Percentiles rank a stretch among this genome's conserved stretches.
These are phyloP conservation scores for Achatina immaculata DNA, from an alignment of 1,140 invertebrate genomes.

Conservation along the genomic window DNA sequence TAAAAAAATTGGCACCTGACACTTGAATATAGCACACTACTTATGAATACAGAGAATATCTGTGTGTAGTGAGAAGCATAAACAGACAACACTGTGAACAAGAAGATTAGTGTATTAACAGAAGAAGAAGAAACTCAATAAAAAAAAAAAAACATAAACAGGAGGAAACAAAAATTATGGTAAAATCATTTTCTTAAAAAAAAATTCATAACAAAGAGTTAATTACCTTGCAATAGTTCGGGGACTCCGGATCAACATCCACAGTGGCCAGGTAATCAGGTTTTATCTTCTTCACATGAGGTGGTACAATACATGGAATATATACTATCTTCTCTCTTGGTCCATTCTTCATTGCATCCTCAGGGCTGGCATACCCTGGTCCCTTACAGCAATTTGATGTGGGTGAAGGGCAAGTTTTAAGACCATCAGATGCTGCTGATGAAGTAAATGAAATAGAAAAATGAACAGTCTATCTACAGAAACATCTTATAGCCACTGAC, in stretches of 20 bases:
- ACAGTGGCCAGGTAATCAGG: constrained; percentile 91
- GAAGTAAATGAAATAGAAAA: not conserved
- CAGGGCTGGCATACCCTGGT: constrained; percentile 74
- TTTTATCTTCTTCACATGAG: constrained; percentile 45
- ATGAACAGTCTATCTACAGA: too few relatives aligned
- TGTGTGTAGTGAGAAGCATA: not conserved
- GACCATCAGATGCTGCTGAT: constrained; percentile 33
- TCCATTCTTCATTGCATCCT: constrained; percentile 84
- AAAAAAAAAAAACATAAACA: too few relatives aligned
- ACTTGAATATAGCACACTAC: too few relatives aligned
- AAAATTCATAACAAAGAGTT: not conserved
- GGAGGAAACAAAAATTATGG: too few relatives aligned
- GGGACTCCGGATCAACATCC: constrained; percentile 89
- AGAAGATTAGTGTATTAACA: not conserved
- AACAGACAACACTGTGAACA: not conserved
- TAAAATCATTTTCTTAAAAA: not conserved
- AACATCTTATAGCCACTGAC: too few relatives aligned
- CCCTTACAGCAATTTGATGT: constrained; percentile 51
- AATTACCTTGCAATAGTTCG: constrained; percentile 86
- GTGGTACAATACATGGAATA: constrained; percentile 78
- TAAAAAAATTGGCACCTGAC: too few relatives aligned
- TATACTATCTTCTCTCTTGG: constrained; percentile 88
- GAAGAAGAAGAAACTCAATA: too few relatives aligned
- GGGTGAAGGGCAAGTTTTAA: constrained; percentile 13
- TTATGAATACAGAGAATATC: too few relatives aligned